Conservation (phyloP, 2,888 invertebrate genomes). For the Ectropis crepuscularia region DNA sequence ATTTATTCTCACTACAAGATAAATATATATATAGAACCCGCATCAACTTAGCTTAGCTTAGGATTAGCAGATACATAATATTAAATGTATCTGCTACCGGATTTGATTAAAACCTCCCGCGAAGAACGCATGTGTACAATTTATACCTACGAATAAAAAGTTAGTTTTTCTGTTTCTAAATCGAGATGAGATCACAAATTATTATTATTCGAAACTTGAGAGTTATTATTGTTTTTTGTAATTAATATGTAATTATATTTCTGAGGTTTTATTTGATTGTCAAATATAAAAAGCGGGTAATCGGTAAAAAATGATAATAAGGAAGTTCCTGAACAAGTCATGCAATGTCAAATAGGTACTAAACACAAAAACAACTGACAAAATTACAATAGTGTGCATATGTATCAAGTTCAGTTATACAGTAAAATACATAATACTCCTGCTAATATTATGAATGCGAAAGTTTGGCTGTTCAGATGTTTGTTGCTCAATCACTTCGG, state of each 20-base stretch:
- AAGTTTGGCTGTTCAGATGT: too few species aligned
- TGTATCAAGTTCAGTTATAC: too few species aligned
- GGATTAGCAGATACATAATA: too few species aligned
- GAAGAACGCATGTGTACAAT: not conserved
- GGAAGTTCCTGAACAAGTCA: slow-evolving; percentile 14
- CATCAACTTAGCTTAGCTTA: too few species aligned
- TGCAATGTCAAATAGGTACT: slow-evolving; percentile 16
- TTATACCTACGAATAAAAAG: not conserved
- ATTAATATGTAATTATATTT: slow-evolving; percentile 4
- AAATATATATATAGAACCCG: too few species aligned
- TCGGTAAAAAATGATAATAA: slow-evolving; percentile 19
- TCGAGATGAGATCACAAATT: not conserved
- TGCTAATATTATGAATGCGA: too few species aligned
- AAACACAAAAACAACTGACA: slow-evolving; percentile 2
- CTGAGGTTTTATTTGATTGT: slow-evolving; percentile 5
- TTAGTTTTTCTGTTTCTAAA: slow-evolving; percentile 3
- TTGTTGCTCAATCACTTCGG: too few species aligned
- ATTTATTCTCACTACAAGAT: too few species aligned
- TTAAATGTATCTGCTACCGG: too few species aligned
- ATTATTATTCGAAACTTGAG: not conserved
- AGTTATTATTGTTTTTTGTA: slow-evolving; percentile 1
- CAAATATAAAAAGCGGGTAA: not conserved
- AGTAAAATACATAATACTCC: too few species aligned
- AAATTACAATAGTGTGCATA: too few species aligned
- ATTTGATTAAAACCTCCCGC: not conserved